Evolutionary conservation across 2,797 vertebrate species (phyloP), one percentile per base, ranked within the genome.

Genomic region (Aselliscus stoliczkanus): DNA sequence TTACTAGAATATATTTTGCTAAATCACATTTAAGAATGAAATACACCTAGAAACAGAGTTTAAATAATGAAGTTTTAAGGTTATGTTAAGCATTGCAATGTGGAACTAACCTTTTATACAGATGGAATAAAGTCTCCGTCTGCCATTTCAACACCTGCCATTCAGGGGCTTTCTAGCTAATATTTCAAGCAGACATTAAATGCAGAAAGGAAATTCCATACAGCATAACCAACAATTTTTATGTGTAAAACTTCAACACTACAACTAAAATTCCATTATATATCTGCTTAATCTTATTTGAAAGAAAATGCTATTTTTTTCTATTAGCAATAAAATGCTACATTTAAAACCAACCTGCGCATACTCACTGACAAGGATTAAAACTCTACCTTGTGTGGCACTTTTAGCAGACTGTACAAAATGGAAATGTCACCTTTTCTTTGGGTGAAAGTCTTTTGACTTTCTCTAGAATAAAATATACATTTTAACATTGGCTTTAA

Each of bases 371-470:
- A 75, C 79, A 76, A 29, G 25, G 54, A 96, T 96, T 96, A 93
- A 95, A 97, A 54, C 20, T 88, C 1, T 54, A 56, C 44, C 23
- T 89, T 27, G 9, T 82, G 29, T 95, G 91, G 80, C 73, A 93
- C 96, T 97, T 97, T 98, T 92, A 79, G 80, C 79, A 88, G 80
- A 90, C 60, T 98, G 65, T 54, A 95, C 83, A 83, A 88, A 92
- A 90, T 93, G 96, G 23, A 97, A 96, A 97, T 94, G 96, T 92
- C 95, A 97, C 94, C 86, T 97, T 96, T 97, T 94, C 94, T 95
- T 96, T 65, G 44, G 87, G 88, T 73, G 34, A 67, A 39, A 96
- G 52, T 83, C 64, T 95, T 97, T 97, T 94, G 86, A 52, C 52
- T 81, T 91, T 88, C 39, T 54, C 58, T n/a, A 77, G 72, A 80